Evolutionary conservation across 2,797 vertebrate genomes (phyloP), one percentile per base, ranked within the genome.

Genomic region (Pseudochirops corinnae): DNA sequence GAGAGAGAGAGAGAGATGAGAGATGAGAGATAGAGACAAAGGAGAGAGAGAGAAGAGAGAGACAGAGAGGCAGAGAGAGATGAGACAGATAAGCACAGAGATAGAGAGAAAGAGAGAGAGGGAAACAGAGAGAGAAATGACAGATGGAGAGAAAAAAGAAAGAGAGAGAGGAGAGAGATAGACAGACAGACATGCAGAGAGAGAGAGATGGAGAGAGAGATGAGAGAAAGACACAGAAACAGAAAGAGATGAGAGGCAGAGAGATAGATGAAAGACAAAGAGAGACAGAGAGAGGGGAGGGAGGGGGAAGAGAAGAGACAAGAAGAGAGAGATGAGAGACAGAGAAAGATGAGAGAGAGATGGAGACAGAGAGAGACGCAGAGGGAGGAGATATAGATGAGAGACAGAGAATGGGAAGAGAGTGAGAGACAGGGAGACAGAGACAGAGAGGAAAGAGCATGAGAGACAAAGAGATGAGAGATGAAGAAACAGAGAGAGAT

Each of bases 41-140:
- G 55, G 28, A 14, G 14, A 90, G 21, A 55, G 4, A 0, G 55
- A 52, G 18, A 33, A 58, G 9, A 31, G 52, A 18, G 21, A 21
- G 56, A 57, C 16, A 56, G 56, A 56, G 56, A 18, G 3, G 46
- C 46, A 16, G 31, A 56, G 91, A 56, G 46, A 67, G 5, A 55
- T 55, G 56, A 5, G 1, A 11, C 18, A 31, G 1, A 90, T 55
- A n/a, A 58, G 4, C 2, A 50, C 1, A 0, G 33, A 0, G 29
- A 56, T 56, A 31, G 53, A 29, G 55, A 60, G 56, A 91, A 21
- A 4, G 6, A 91, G 29, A 82, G 1, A 0, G 0, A 53, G 7
- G 53, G 55, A 0, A 0, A 52, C 26, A 52, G 28, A 6, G 18
- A 26, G 16, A 74, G 11, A 39, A 2, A 0, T 7, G 62, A 50